Evolutionary conservation across 2,113 vertebrate species (phyloP), one percentile per base, ranked within the genome.

Genomic region (Chaenogobius annularis): DNA sequence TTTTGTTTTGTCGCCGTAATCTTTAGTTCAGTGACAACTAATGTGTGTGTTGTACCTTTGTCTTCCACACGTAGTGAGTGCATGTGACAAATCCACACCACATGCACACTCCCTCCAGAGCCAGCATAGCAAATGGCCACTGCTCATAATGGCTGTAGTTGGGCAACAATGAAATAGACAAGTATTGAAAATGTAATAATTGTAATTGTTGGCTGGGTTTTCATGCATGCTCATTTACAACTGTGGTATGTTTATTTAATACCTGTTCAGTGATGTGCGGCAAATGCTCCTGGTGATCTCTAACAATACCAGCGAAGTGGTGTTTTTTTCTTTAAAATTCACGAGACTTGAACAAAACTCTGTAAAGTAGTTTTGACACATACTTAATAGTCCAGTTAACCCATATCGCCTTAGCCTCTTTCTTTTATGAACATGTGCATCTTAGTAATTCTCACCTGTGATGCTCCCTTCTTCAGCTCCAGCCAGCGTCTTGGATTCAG

Each of bases 41-140:
- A 22, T 63, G 52, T 74, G 37, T 23, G 10, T 26, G 15, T 61
- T 19, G 19, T 90, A 91, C 90, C 83, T 92, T 89, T 48, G 85
- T 91, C 73, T 80, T 92, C 93, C 93, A 95, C 26, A 95, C 91
- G 3, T 93, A 92, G 78, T 92, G 91, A 9, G 93, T 93, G 70
- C 89, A 87, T 0, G 92, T 26, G 59, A 94, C 14, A 0, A 94
- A 85, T 3, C 90, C 93, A 0, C 75, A 74, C 93, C 93, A 94
- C 92, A 93, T 94, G 71, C 93, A 94, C 10, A 92, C 2, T 17
- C 93, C 93, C 73, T 93, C 92, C 46, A 93, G 67, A 10, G 74
- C 84, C 69, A 94, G 69, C 86, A 94, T 88, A 13, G 66, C 58
- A 83, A 93, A 91, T 26, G 93, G 91, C 92, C 93, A 93, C 61